A percentile compares a stretch with the other conserved stretches of the same genome.
These are phyloP conservation scores for Phaonia tiefii DNA, from an alignment of 2,888 invertebrate genomes.

Conservation along the genomic window DNA sequence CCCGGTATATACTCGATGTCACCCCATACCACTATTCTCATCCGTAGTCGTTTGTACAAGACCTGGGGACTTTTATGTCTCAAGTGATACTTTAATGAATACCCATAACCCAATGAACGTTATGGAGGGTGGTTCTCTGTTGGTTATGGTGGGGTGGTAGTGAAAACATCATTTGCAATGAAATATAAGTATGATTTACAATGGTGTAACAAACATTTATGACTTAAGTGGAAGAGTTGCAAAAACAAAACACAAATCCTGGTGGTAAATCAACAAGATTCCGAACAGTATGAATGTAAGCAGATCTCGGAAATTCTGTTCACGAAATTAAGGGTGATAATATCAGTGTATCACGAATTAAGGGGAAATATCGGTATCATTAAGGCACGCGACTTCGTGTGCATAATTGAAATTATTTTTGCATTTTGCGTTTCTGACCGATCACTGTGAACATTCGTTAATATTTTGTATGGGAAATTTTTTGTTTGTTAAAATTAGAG, in stretches of 20 bases:
- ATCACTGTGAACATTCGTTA: too few species aligned
- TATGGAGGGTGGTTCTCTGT: slow-evolving; percentile 13
- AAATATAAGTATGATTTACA: slow-evolving; percentile 8
- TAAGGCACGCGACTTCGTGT: too few species aligned
- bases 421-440: too few species aligned
- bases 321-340: too few species aligned
- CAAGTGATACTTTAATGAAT: slow-evolving; percentile 68
- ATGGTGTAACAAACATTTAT: slow-evolving; percentile 43
- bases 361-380: too few species aligned
- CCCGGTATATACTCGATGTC: background rate
- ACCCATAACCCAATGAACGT: background rate
- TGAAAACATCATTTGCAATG: slow-evolving; percentile 17
- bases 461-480: too few species aligned
- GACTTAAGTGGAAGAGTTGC: slow-evolving; percentile 34
- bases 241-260: slow-evolving; percentile 13
- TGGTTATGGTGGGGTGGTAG: background rate
- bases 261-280: background rate
- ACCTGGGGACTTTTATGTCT: slow-evolving; percentile 67
- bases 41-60: slow-evolving; percentile 8
- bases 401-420: too few species aligned
- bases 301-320: background rate
- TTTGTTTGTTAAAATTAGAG: too few species aligned
- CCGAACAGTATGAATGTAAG: background rate
- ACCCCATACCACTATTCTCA: background rate
- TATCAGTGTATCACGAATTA: too few species aligned